Evolutionary conservation across 2,888 invertebrate species (phyloP).

Genomic region (Campoplex capitator): DNA sequence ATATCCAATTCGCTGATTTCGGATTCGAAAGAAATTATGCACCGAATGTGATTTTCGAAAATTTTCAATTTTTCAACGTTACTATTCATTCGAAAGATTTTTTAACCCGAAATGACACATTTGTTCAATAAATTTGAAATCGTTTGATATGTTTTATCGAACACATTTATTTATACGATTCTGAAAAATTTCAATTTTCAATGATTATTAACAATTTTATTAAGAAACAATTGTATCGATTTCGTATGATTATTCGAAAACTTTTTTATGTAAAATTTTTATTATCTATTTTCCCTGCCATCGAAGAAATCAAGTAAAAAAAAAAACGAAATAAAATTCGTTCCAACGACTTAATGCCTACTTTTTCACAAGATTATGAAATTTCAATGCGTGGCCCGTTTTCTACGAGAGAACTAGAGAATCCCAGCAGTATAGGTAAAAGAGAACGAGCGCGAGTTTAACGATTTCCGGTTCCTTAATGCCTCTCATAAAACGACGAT

Average conservation of each 20-base stretch:
- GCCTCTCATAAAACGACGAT: constrained; percentile 80
- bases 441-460: constrained; percentile 69
- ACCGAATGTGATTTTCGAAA: neutral
- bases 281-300: neutral
- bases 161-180: too few relatives aligned
- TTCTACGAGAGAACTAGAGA: constrained; percentile 37
- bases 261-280: neutral
- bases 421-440: constrained; percentile 63
- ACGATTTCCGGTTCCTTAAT: constrained; percentile 77
- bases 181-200: neutral
- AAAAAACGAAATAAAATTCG: neutral
- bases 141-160: too few relatives aligned
- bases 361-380: constrained; percentile 19
- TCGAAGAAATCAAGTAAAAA: neutral
- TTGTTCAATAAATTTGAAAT: too few relatives aligned
- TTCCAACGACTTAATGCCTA: constrained; percentile 10
- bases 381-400: neutral
- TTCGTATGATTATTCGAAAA: neutral
- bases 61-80: neutral
- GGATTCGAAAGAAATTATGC: neutral
- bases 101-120: neutral
- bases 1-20: neutral
- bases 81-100: neutral
- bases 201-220: neutral
- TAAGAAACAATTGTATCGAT: neutral